phyloP scores from a whole-genome alignment of 2,113 vertebrate species.

The Psilopsiagon aurifrons region DNA sequence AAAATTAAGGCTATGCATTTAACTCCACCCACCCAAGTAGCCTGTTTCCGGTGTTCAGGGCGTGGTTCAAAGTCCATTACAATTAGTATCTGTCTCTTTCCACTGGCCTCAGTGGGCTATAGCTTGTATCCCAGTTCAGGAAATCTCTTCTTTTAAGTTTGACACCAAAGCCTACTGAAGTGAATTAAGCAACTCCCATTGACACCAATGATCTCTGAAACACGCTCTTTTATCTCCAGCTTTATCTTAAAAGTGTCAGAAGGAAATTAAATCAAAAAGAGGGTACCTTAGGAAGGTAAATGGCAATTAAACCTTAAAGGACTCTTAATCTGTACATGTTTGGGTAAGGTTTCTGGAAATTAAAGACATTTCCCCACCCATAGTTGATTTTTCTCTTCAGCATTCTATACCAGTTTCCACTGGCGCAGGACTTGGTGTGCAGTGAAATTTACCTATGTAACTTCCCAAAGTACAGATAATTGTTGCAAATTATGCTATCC shows the following conservation, averaged over 20 bases:
- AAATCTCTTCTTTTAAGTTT: background rate
- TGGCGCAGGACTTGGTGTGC: background rate
- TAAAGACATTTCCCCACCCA: background rate
- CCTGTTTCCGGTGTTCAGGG: background rate
- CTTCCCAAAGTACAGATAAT: constrained; percentile 53
- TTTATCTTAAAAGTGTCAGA: background rate
- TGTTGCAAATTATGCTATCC: constrained; percentile 52
- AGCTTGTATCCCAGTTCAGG: background rate
- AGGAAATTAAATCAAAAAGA: background rate
- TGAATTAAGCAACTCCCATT: background rate
- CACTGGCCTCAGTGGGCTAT: background rate
- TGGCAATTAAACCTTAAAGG: background rate
- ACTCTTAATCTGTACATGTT: background rate
- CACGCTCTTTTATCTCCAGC: background rate
- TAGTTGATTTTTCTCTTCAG: background rate
- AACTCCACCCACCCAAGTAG: background rate
- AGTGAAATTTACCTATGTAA: constrained; percentile 15
- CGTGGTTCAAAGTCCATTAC: background rate
- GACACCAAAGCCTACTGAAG: background rate
- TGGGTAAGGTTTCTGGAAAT: background rate
- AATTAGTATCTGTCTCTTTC: background rate
- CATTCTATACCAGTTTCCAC: background rate
- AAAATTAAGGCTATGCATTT: background rate
- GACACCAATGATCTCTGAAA: background rate
- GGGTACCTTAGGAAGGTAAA: background rate